Evolutionary conservation across 2,888 invertebrate species (phyloP), one percentile per base, ranked within the genome.

Genomic region (Labia minor): DNA sequence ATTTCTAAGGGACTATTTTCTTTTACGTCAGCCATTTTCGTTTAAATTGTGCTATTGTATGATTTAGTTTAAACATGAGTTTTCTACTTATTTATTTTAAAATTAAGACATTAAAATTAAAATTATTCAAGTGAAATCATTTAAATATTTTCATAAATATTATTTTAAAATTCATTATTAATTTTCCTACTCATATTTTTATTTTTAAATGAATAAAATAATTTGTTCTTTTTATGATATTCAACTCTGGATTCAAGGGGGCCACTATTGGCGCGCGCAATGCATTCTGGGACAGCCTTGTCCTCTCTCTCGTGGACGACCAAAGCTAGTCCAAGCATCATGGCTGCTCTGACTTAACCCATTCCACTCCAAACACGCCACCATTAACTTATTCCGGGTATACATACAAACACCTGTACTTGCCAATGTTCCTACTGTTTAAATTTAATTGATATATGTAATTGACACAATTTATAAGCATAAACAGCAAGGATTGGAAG

Each of bases 211-310:
- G 14, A 10, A 8, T 8, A 33, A 33, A 33, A 33, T 8, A 33
- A 33, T 8, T 8, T 33, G 11, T 33, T 8, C 6, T 8, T 33
- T 33, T 33, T 6, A 11, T 11, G 33, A 49, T 8, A 11, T 3
- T 49, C 62, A 66, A 67, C 33, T 62, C 69, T 67, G 69, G 66
- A 68, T 70, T 71, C 68, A 70, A 70, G 68, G 70, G 70, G 67
- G 70, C 70, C 20, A 64, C 70, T 70, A 70, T 71, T 70, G n/a
- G 68, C 68, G 63, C 63, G 61, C 70, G 71, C 71, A 65, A 68
- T 65, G 71, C 68, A 71, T 70, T 69, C 67, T 71, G 71, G 71
- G 71, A 64, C 61, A 49, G 16, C 49, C 16, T 49, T 49, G 49
- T 49, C n/a, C 8, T 26, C 49, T 49, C 49, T 49, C 49, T 61